Conservation (phyloP, 2,888 invertebrate genomes). For the Odontocerum albicorne region DNA sequence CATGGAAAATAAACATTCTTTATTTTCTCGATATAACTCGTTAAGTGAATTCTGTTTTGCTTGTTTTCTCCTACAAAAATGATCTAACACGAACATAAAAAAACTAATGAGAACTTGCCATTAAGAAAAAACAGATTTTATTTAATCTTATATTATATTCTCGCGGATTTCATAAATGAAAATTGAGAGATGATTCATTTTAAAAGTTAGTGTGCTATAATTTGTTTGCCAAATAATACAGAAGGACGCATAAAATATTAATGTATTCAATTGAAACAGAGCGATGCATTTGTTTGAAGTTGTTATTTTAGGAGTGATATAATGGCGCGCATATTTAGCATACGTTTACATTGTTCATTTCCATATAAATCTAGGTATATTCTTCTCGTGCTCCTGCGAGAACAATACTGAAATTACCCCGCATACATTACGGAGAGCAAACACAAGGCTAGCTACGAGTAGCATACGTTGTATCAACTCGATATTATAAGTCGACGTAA, state of each 20-base stretch:
- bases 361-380: conserved; percentile 28
- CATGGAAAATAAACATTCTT: too few species aligned
- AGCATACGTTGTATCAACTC: conserved; percentile 31
- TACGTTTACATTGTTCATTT: conserved; percentile 33
- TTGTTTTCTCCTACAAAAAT: too few species aligned
- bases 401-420: conserved; percentile 36
- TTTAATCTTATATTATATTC: too few species aligned
- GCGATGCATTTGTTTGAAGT: neutral
- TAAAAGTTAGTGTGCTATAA: too few species aligned
- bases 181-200: too few species aligned
- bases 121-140: too few species aligned
- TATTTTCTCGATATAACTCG: too few species aligned
- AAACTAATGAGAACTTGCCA: too few species aligned
- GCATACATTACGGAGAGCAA: conserved; percentile 34
- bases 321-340: conserved; percentile 20
- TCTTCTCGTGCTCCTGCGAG: conserved; percentile 25
- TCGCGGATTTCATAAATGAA: too few species aligned
- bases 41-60: too few species aligned
- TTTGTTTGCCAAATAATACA: too few species aligned
- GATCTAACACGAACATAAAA: too few species aligned
- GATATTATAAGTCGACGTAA: conserved; percentile 26
- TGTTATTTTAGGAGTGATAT: conserved; percentile 22
- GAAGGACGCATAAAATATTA: neutral
- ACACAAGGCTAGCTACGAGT: conserved; percentile 25
- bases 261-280: neutral